A percentile compares a stretch with the other conserved stretches of the same genome.
phyloP scores from a whole-genome alignment of 2,797 vertebrate genomes.

The Morelia viridis region DNA sequence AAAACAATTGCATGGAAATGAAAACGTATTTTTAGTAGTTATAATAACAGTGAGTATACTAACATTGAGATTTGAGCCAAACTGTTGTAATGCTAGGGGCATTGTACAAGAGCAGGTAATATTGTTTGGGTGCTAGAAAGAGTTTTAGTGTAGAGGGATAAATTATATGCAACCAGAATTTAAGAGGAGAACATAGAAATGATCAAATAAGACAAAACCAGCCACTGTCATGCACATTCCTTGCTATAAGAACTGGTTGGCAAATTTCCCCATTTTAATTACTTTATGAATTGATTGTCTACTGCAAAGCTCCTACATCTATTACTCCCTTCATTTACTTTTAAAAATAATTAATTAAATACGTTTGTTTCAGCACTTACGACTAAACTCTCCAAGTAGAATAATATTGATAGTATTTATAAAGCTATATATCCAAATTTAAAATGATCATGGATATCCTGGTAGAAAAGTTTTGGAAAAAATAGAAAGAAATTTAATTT shows the following conservation, averaged over 20 bases:
- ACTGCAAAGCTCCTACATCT: not conserved
- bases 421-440: not conserved
- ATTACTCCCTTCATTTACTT: not conserved
- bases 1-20: constrained; percentile 38
- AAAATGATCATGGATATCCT: not conserved
- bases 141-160: not conserved
- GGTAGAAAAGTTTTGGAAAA: not conserved
- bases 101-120: not conserved
- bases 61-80: not conserved
- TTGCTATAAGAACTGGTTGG: not conserved
- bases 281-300: not conserved
- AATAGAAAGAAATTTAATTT: not conserved
- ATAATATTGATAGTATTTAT: not conserved
- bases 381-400: not conserved
- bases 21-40: constrained; percentile 46
- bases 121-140: not conserved
- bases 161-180: not conserved
- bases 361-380: not conserved
- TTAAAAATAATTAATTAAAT: not conserved
- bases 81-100: not conserved
- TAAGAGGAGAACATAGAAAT: not conserved
- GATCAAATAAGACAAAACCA: not conserved
- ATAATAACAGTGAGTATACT: constrained; percentile 8
- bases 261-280: not conserved
- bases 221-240: not conserved